Evolutionary conservation across 2,113 vertebrate species (phyloP), one percentile per base, ranked within the genome.

Genomic region (Seriola rivoliana): DNA sequence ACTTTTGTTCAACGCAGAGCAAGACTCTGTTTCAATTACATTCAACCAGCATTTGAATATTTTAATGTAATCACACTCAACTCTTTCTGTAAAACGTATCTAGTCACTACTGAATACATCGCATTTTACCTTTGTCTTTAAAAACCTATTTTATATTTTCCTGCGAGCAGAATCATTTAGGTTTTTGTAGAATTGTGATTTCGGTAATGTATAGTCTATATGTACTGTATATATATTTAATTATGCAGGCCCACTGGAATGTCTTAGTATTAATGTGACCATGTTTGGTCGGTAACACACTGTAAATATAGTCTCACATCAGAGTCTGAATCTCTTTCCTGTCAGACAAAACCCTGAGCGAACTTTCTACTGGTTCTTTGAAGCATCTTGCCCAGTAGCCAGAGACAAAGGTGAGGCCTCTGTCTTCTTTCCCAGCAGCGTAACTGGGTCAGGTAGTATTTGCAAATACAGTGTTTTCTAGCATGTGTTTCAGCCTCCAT

Each of bases 321-420:
- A 38, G 8, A 44, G 40, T 83, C 21, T 68, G 38, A 57, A 69
- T 78, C 21, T 82, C 38, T 90, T 65, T 85, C 81, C 38, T 78
- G 54, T 90, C 90, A 98, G 97, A 90, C 88, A 92, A 93, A 95
- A 93, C 65, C 93, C 96, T 50, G 94, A 96, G 21, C 93, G 84
- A 25, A 91, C 95, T 12, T 98, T 98, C 92, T 94, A 96, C 76
- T 96, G 96, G 93, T 97, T 97, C 91, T 96, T 97, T 54, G 96
- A 98, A 88, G 96, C 95, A 2, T 91, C 94, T 16, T 93, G 93
- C 54, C 96, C 97, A 1, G 85, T 94, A 21, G 91, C 96, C 86
- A 91, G 88, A 85, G 95, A 97, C 84, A 95, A 95, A 86, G 96
- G 96, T 97, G 75, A 95, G 95, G 75, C 65, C 44, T 44, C 13